Evolutionary conservation across 35 echinoderm and acorn worm genomes (phyloP).

Genomic region (Apostichopus californicus): DNA sequence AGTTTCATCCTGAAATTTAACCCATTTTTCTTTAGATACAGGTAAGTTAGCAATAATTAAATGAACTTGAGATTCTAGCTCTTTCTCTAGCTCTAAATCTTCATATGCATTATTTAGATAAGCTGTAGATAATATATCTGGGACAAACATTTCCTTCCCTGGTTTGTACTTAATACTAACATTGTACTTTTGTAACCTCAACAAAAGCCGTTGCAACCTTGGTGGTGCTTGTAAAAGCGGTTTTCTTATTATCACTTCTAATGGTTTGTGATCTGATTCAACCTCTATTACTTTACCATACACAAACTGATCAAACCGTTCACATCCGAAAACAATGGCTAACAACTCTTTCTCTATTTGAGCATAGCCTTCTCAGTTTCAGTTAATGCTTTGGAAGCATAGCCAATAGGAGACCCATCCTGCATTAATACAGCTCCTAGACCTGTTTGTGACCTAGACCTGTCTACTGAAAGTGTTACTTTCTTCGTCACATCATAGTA

Average conservation of each 20-base stretch:
- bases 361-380: slow-evolving; percentile 43
- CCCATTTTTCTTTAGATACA: neutral
- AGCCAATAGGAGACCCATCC: slow-evolving; percentile 50
- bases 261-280: slow-evolving; percentile 18
- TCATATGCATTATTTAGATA: neutral
- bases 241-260: slow-evolving; percentile 55
- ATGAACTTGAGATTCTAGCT: slow-evolving; percentile 14
- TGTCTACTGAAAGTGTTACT: slow-evolving; percentile 50
- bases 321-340: neutral
- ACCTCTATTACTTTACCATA: neutral
- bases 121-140: slow-evolving; percentile 27
- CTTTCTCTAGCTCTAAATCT: neutral
- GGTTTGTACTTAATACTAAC: slow-evolving; percentile 46
- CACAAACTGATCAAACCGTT: slow-evolving; percentile 49
- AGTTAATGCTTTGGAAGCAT: too few relatives aligned
- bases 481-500: slow-evolving; percentile 51
- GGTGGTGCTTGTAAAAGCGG: slow-evolving; percentile 65
- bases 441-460: slow-evolving; percentile 30
- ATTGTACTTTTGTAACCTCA: slow-evolving; percentile 58
- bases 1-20: neutral
- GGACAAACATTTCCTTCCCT: slow-evolving; percentile 17
- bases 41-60: slow-evolving; percentile 5
- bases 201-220: slow-evolving; percentile 58
- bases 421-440: slow-evolving; percentile 65
- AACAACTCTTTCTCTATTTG: neutral